Evolutionary conservation across 2,888 invertebrate species (phyloP), one percentile per base, ranked within the genome.

Genomic region (Epistrophe eligans): DNA sequence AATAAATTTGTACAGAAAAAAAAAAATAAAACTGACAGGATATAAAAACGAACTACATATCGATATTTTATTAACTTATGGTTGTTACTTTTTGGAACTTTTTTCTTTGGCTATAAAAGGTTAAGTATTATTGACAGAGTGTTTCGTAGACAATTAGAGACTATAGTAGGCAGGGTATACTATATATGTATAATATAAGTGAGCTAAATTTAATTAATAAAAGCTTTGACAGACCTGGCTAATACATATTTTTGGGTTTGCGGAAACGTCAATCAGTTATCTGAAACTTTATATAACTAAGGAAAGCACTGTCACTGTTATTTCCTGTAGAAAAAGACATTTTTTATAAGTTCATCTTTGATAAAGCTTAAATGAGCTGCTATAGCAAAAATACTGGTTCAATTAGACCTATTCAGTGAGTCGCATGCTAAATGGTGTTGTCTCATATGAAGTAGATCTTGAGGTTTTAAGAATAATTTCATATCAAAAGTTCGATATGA

Each of bases 121-220:
- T 40, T 62, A 62, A 43, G 15, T 24, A 40, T 62, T 40, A 62
- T 62, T 62, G 62, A 62, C 62, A 43, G 13, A 38, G 15, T 62
- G 40, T 62, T 62, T 62, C 24, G 40, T 8, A 40, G 2, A 62
- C 62, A 62, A 62, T 62, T 43, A 62, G n/a, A n/a, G n/a, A n/a
- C n/a, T n/a, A n/a, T n/a, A n/a, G n/a, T n/a, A n/a, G n/a, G n/a
- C n/a, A n/a, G n/a, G 24, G 24, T 24, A 24, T 24, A 24, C 24
- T 24, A 24, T 24, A 24, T 24, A n/a, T 24, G 24, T 3, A 24
- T 24, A 24, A 24, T 60, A 19, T 38, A 38, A 11, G 38, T 15
- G 11, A 19, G 8, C 10, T 13, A 7, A 11, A 13, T 2, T 40
- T 60, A 60, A 60, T 60, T 40, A 60, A 58, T 13, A 38, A 7